Evolutionary conservation across 1,140 invertebrate species (phyloP), one percentile per base, ranked within the genome.

Genomic region (Papilio xuthus): DNA sequence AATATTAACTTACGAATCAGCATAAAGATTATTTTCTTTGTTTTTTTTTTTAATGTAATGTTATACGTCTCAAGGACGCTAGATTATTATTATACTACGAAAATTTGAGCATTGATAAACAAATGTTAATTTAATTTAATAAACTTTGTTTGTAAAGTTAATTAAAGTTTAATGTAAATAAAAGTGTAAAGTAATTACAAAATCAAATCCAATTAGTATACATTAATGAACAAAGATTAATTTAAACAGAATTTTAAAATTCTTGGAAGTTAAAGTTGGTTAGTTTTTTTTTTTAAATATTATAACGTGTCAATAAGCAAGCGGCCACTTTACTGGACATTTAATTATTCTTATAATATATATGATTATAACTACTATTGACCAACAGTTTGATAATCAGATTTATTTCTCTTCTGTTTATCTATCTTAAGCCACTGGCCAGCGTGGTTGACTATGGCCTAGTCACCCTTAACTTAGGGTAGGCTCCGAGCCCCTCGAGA

Each of bases 71-170:
- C 23, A 28, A 67, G 60, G 60, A 28, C 23, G 56, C 26, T 60
- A 10, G 20, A 23, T 56, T 60, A 20, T 60, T 60, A 60, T 60
- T 28, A n/a, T n/a, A n/a, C n/a, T n/a, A 26, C 56, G 26, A 26
- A 60, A 60, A 20, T 60, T 60, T 60, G 23, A 60, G 56, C 23
- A 13, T 26, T 60, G 26, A 18, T 32, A 32, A 28, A 28, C 60
- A 67, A 67, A 28, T 28, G 60, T 67, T 67, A 32, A 67, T 28
- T 32, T 28, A 67, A 60, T 13, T 60, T 26, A 60, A 13, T 60
- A 6, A 67, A 67, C 12, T 32, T 63, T 63, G 12, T 15, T 67
- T 67, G 13, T 28, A 18, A 67, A 67, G 26, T 67, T 28, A 60
- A 60, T 60, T 56, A 60, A 60, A 60, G 9, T 60, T 9, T 26